Percentiles rank a stretch among this genome's conserved stretches.
Evolutionary conservation across 2,888 invertebrate species (phyloP).

Genomic region (Spodoptera exigua): DNA sequence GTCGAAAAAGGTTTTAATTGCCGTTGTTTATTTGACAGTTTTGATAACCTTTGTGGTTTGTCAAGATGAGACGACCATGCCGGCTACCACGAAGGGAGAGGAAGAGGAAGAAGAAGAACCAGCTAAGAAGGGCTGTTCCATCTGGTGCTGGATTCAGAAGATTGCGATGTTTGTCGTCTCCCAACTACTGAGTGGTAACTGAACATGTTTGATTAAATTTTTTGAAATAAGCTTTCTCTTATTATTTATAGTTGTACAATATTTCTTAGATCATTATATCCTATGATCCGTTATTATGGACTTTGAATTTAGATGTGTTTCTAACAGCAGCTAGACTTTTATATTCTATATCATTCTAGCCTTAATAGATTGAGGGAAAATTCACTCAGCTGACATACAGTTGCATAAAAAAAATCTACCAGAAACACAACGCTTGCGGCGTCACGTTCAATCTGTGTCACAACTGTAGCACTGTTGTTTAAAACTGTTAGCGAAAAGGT

Average conservation of each 20-base stretch:
- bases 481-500: no score
- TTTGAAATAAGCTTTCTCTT: slow-evolving; percentile 7
- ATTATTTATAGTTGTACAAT: slow-evolving; percentile 3
- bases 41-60: slow-evolving; percentile 68
- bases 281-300: no score
- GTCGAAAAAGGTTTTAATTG: slow-evolving; percentile 61
- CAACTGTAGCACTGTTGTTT: no score
- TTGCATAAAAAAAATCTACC: no score
- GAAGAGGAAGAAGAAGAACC: slow-evolving; percentile 83
- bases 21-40: slow-evolving; percentile 63
- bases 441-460: no score
- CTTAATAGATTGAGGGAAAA: no score
- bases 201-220: slow-evolving; percentile 41
- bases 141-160: slow-evolving; percentile 89
- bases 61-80: slow-evolving; percentile 77
- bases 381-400: no score
- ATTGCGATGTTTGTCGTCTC: slow-evolving; percentile 86
- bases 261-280: no score
- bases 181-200: slow-evolving; percentile 80
- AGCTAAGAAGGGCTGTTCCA: slow-evolving; percentile 80
- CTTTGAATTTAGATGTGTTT: no score
- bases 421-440: no score
- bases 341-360: no score
- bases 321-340: no score
- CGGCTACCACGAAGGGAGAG: slow-evolving; percentile 68